phyloP scores from a whole-genome alignment of 1,140 invertebrate species.

The Sweltsa coloradensis region DNA sequence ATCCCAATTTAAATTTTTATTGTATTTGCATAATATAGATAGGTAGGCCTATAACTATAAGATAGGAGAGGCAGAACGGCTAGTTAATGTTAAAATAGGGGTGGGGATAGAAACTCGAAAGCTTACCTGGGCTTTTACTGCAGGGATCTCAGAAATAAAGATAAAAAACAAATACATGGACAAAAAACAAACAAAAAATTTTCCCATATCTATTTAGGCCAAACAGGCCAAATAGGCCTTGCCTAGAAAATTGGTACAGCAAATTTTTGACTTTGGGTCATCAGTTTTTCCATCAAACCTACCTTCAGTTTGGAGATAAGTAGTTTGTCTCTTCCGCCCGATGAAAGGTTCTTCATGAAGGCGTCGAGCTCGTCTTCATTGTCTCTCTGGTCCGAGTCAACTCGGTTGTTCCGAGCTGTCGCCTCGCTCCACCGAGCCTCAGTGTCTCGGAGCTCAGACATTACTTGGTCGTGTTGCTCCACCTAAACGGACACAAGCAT shows the following conservation, averaged over 20 bases:
- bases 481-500: too few species aligned
- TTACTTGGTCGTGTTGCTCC: constrained; percentile 49
- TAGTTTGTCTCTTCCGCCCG: constrained; percentile 33
- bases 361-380: constrained; percentile 54
- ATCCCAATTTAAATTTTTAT: too few species aligned
- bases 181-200: background rate
- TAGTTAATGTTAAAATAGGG: too few species aligned
- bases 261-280: too few species aligned
- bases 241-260: too few species aligned
- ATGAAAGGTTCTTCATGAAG: constrained; percentile 54
- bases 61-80: too few species aligned
- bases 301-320: constrained; percentile 36
- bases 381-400: constrained; percentile 24
- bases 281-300: constrained; percentile 15
- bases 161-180: background rate
- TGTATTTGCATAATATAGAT: too few species aligned
- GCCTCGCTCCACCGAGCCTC: constrained; percentile 28
- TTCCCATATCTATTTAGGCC: background rate
- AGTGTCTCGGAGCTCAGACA: constrained; percentile 41
- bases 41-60: too few species aligned
- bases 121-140: too few species aligned
- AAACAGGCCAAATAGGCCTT: background rate
- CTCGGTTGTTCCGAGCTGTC: constrained; percentile 20
- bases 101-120: background rate
- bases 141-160: too few species aligned